Base-by-base conservation (phyloP, 2,113 vertebrate species). In the Panthera leo region DNA sequence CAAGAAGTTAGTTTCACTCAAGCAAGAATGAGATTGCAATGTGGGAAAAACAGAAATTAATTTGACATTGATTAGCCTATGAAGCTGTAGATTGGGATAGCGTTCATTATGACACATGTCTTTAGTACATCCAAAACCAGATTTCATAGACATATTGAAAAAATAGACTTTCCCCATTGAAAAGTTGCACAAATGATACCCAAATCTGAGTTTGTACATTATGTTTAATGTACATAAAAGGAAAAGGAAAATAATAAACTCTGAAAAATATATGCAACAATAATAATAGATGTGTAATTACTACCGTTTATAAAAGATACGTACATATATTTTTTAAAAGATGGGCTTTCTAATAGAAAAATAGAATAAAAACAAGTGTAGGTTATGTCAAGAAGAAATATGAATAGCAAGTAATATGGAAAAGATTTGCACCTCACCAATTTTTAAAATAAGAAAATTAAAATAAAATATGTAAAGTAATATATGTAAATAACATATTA, bases 381-480 rank as follows among this genome's bases (percentile, higher is more conserved):
- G 0, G 0, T n/a, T 39, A 61, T 65, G 9, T 45, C 8, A 76
- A 76, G 31, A 88, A 45, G 34, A 94, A 91, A 86, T 92, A 7
- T 83, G 11, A 85, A 51, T 45, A 65, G 8, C 3, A 45, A 92
- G 65, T 85, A 82, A 82, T 34, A 55, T 51, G 5, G 18, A 51
- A 84, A 94, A 83, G 16, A 70, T 86, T 86, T 63, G 3, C 6
- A 36, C 36, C 16, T 91, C 39, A 80, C 19, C 34, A 61, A 70
- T 80, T 73, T 61, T 71, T 21, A 91, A 80, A 16, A n/a, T 42
- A 71, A 80, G 6, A 95, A 61, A 91, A 78, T 85, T 85, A 87
- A 89, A 73, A 34, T 75, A 29, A 76, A 61, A 61, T 5, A 27
- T 16, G 5, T 53, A 70, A 48, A n/a, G 51, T 70, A n/a, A 53